Evolutionary conservation across 1,140 invertebrate species (phyloP).

Genomic region (Euglossa dilemma): DNA sequence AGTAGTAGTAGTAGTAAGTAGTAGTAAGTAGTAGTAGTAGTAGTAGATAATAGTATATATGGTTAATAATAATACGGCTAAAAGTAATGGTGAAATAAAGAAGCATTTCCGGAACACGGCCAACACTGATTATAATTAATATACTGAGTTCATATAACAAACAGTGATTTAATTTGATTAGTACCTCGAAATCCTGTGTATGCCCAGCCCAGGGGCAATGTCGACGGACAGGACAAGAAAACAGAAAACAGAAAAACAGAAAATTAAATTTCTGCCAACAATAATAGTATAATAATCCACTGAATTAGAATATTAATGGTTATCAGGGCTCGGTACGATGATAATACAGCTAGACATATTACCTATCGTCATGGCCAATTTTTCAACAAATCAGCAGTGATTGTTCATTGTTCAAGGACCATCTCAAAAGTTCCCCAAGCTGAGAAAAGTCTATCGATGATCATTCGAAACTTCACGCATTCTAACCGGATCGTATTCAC

Average conservation of each 20-base stretch:
- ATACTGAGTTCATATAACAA: conserved; percentile 78
- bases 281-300: conserved; percentile 46
- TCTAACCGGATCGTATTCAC: neutral
- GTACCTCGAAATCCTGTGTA: conserved; percentile 83
- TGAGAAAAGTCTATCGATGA: conserved; percentile 77
- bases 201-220: conserved; percentile 81
- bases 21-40: conserved; percentile 42
- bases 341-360: conserved; percentile 53
- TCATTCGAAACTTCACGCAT: neutral
- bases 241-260: conserved; percentile 81
- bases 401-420: conserved; percentile 90
- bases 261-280: conserved; percentile 72
- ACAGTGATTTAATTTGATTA: conserved; percentile 75
- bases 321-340: neutral
- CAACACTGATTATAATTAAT: conserved; percentile 80
- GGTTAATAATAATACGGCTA: conserved; percentile 62
- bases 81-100: conserved; percentile 71
- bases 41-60: conserved; percentile 55
- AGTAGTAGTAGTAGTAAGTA: conserved; percentile 21
- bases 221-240: conserved; percentile 80
- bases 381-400: conserved; percentile 20
- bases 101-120: conserved; percentile 80
- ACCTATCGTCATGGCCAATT: conserved; percentile 65
- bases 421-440: conserved; percentile 98
- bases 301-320: conserved; percentile 48